Conservation (phyloP, 1,140 invertebrate species). For the Bicyclus anynana region DNA sequence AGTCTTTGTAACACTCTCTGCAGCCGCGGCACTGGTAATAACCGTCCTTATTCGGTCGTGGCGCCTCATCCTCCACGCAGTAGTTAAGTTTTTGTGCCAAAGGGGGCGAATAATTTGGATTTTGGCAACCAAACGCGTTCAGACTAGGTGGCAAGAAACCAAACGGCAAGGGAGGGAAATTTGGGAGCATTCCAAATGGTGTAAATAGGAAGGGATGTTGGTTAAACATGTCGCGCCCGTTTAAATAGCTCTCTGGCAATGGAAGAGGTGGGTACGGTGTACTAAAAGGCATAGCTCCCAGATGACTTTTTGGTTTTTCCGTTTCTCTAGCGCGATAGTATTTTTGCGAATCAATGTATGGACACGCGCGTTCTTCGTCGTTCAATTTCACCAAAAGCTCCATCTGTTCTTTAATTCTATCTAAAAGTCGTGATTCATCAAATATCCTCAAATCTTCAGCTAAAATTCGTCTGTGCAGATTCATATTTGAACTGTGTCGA, state of each 20-base stretch:
- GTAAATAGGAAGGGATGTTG: constrained; percentile 71
- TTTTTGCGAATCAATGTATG: constrained; percentile 71
- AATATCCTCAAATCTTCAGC: constrained; percentile 73
- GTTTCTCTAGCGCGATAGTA: constrained; percentile 61
- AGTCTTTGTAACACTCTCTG: constrained; percentile 79
- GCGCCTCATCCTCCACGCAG: constrained; percentile 78
- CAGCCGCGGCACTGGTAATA: constrained; percentile 83
- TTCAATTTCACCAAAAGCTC: constrained; percentile 84
- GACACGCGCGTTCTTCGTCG: constrained; percentile 80
- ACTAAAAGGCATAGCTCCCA: constrained; percentile 48
- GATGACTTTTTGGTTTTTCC: constrained; percentile 53
- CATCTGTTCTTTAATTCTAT: constrained; percentile 81
- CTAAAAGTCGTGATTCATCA: constrained; percentile 60
- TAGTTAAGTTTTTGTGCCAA: constrained; percentile 61
- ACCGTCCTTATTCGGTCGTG: constrained; percentile 79
- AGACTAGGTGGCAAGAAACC: constrained; percentile 64
- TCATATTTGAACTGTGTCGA: constrained; percentile 94
- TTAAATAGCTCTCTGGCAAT: constrained; percentile 67
- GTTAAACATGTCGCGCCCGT: constrained; percentile 60
- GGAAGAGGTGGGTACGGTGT: constrained; percentile 59
- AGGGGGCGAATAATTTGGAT: constrained; percentile 51
- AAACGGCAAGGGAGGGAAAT: constrained; percentile 69
- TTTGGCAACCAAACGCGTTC: constrained; percentile 53
- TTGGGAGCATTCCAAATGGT: constrained; percentile 72
- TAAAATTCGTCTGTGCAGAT: constrained; percentile 92